A percentile compares a stretch with the other conserved stretches of the same genome.
Conservation (phyloP, 2,888 invertebrate species). For the Cloeon dipterum region DNA sequence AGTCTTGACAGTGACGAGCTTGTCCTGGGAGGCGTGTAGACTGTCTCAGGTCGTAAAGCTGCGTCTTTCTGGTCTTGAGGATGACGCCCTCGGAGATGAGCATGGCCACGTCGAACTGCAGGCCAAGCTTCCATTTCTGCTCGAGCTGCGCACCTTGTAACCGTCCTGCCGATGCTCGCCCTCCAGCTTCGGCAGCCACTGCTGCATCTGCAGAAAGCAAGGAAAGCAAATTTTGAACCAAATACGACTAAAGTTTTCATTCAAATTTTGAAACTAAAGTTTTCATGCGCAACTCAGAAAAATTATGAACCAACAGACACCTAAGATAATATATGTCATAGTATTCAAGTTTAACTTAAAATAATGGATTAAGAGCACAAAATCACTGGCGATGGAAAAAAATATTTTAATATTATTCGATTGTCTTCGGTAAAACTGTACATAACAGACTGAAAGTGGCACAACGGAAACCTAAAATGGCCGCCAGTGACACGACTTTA, state of each 20-base stretch:
- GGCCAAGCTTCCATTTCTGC: constrained; percentile 55
- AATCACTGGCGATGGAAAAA: no score
- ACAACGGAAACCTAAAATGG: no score
- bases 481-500: no score
- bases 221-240: no score
- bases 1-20: constrained; percentile 46
- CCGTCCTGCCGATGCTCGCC: constrained; percentile 76
- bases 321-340: no score
- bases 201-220: constrained; percentile 89
- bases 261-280: no score
- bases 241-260: no score
- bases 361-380: no score
- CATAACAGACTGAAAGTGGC: no score
- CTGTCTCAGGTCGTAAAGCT: constrained; percentile 44
- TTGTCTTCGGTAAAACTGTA: no score
- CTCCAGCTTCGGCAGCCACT: constrained; percentile 69
- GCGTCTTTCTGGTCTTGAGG: constrained; percentile 45
- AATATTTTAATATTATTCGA: no score
- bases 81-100: constrained; percentile 46
- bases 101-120: constrained; percentile 59
- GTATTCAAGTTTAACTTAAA: no score
- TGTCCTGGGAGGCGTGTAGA: constrained; percentile 49
- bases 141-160: constrained; percentile 76
- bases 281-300: constrained; percentile 83
- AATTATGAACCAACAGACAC: not conserved